Conservation (phyloP, 2,113 vertebrate genomes). For the Nothocercus julius region DNA sequence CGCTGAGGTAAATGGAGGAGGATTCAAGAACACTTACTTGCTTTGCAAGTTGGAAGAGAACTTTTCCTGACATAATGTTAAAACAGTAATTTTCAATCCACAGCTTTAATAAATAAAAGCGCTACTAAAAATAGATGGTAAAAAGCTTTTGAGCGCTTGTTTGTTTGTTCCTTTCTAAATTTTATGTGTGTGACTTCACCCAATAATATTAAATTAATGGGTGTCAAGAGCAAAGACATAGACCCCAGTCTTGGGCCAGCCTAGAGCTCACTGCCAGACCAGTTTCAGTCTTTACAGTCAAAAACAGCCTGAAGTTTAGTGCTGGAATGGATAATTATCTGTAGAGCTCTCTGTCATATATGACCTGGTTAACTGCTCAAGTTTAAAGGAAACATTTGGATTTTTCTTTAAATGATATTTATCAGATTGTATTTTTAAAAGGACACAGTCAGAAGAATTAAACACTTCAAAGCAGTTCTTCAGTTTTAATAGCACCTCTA, state of each 20-base stretch:
- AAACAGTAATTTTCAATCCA: neutral
- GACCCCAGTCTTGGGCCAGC: neutral
- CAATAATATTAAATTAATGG: neutral
- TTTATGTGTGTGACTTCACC: neutral
- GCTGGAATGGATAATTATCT: neutral
- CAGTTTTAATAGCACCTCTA: neutral
- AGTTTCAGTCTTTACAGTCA: neutral
- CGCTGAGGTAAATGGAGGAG: neutral
- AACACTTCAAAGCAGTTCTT: neutral
- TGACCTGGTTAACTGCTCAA: neutral
- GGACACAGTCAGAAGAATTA: neutral
- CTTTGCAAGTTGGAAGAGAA: neutral
- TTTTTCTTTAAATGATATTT: neutral
- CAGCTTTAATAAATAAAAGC: neutral
- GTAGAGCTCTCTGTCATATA: neutral
- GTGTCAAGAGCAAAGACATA: neutral
- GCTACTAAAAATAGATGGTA: neutral
- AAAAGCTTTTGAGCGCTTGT: neutral
- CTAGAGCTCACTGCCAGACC: neutral
- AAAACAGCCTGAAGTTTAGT: neutral
- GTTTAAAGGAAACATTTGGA: neutral
- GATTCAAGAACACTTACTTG: neutral
- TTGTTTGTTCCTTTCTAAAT: neutral
- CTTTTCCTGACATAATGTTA: neutral
- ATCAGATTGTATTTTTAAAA: neutral